Percentiles rank a stretch among this genome's conserved stretches.
Evolutionary conservation across 2,113 vertebrate species (phyloP).

Genomic region (Tyto alba): DNA sequence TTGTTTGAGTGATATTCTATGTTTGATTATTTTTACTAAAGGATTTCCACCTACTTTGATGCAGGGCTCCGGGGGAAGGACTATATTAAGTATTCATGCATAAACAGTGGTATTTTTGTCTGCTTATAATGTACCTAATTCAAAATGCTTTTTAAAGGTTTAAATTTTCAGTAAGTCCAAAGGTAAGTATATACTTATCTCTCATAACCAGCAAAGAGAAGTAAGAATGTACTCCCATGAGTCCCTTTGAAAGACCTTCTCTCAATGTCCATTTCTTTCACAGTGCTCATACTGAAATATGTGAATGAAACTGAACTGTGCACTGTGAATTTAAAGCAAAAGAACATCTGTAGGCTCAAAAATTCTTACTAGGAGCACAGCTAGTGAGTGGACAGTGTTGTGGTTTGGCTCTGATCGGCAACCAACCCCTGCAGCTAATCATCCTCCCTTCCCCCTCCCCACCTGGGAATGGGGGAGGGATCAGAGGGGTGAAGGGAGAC

Average conservation of each 20-base stretch:
- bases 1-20: not conserved
- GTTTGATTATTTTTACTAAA: not conserved
- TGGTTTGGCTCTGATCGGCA: too few relatives aligned
- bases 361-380: not conserved
- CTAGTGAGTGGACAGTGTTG: not conserved
- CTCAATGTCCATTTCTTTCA: not conserved
- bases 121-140: not conserved
- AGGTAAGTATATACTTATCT: not conserved
- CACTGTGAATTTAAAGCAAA: not conserved
- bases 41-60: not conserved
- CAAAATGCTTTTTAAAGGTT: not conserved
- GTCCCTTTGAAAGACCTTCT: not conserved
- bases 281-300: not conserved
- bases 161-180: not conserved
- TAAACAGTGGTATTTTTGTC: not conserved
- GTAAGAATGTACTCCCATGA: not conserved
- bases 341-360: not conserved
- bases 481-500: too few relatives aligned
- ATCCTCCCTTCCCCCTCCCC: too few relatives aligned
- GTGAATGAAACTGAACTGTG: not conserved
- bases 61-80: not conserved
- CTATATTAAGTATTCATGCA: not conserved
- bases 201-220: not conserved
- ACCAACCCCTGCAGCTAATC: too few relatives aligned
- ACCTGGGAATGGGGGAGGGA: too few relatives aligned